These are phyloP conservation scores for Lasioglossum malachurum DNA, from an alignment of 2,888 invertebrate genomes.

Conservation along the genomic window DNA sequence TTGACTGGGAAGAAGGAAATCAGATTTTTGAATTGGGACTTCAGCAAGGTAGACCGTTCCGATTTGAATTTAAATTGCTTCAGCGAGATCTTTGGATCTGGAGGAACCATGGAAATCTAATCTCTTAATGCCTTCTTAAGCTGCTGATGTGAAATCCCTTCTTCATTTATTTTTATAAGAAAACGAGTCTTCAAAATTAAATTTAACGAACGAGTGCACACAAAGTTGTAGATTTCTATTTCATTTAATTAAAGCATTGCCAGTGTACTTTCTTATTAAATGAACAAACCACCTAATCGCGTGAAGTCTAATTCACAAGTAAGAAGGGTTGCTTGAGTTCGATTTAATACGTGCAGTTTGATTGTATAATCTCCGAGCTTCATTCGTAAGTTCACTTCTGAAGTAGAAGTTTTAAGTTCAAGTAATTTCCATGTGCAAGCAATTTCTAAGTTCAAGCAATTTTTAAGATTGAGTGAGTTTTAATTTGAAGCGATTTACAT, in stretches of 20 bases:
- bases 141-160: background rate
- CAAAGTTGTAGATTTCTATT: background rate
- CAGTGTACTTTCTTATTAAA: background rate
- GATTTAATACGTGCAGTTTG: background rate
- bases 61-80: constrained; percentile 6
- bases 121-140: background rate
- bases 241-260: background rate
- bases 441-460: background rate
- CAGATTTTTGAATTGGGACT: background rate
- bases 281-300: background rate
- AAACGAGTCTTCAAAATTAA: background rate
- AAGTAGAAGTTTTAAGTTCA: background rate
- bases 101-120: background rate
- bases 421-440: background rate
- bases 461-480: background rate
- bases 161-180: background rate
- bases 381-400: background rate
- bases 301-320: background rate
- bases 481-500: background rate
- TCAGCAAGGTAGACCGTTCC: background rate
- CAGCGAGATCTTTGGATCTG: background rate
- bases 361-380: background rate
- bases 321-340: background rate
- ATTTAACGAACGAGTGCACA: background rate
- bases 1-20: background rate